Evolutionary conservation across 2,113 vertebrate species (phyloP).

Genomic region (Corvus moneduloides): DNA sequence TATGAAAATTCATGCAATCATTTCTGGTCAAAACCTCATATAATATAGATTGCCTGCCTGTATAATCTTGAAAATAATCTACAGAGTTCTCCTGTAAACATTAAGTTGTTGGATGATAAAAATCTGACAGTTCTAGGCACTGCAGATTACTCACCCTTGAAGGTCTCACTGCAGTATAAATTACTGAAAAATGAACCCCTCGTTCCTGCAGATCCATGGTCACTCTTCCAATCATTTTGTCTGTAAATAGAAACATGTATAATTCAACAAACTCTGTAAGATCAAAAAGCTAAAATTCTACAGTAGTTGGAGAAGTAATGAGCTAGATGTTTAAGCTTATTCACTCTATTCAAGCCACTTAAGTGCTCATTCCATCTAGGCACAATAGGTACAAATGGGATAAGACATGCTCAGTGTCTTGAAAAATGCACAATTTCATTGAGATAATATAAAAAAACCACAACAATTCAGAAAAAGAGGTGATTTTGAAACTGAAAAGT

Average conservation of each 20-base stretch:
- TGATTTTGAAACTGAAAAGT: not conserved
- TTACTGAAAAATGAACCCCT: conserved; percentile 48
- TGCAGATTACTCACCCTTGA: conserved; percentile 53
- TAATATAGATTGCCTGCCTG: not conserved
- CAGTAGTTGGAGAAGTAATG: not conserved
- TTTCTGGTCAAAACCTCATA: not conserved
- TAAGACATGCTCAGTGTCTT: not conserved
- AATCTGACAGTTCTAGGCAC: not conserved
- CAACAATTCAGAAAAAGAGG: not conserved
- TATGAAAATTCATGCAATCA: not conserved
- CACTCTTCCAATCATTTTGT: conserved; percentile 60
- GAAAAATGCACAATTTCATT: not conserved
- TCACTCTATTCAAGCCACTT: not conserved
- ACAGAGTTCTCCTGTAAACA: not conserved
- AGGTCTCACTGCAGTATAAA: conserved; percentile 59
- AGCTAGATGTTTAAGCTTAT: not conserved
- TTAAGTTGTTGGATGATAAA: not conserved
- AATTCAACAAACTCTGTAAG: conserved; percentile 1
- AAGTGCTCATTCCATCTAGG: not conserved
- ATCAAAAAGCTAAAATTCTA: not conserved
- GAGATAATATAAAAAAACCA: not conserved
- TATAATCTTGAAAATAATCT: conserved; percentile 16
- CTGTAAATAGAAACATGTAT: conserved; percentile 44
- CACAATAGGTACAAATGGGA: not conserved
- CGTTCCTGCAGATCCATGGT: conserved; percentile 35